phyloP scores from a whole-genome alignment of 1,140 invertebrate species.

The Thaumetopoea pityocampa region DNA sequence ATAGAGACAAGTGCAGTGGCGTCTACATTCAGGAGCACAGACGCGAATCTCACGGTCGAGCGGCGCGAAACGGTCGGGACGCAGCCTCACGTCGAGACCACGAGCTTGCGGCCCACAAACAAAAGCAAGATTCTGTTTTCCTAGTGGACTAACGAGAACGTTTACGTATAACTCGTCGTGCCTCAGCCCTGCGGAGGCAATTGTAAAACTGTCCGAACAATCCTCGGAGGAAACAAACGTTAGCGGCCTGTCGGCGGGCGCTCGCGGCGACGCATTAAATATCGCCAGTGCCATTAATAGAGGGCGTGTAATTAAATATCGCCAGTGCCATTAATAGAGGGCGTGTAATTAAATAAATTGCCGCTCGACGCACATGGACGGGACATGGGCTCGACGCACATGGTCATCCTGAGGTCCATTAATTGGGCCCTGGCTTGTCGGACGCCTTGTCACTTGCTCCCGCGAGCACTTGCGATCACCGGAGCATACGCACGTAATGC shows the following conservation, averaged over 20 bases:
- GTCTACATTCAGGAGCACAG: slow-evolving; percentile 32
- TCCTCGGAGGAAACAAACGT: slow-evolving; percentile 22
- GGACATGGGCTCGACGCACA: too few species aligned
- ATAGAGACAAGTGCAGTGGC: slow-evolving; percentile 39
- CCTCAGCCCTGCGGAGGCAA: slow-evolving; percentile 7
- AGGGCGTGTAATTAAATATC: slow-evolving; percentile 39
- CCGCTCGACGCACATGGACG: too few species aligned
- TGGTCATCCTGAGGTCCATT: too few species aligned
- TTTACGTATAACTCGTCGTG: slow-evolving; percentile 5
- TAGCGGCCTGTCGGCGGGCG: slow-evolving; percentile 16
- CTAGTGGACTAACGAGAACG: slow-evolving; percentile 6
- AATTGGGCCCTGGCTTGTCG: slow-evolving; percentile 6
- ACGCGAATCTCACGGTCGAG: slow-evolving; percentile 23
- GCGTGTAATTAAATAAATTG: slow-evolving; percentile 37
- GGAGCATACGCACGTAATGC: slow-evolving; percentile 4
- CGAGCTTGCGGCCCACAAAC: slow-evolving; percentile 12
- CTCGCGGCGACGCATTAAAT: too few species aligned
- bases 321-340: slow-evolving; percentile 38
- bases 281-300: slow-evolving; percentile 41
- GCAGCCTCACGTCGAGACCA: slow-evolving; percentile 15
- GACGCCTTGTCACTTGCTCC: slow-evolving; percentile 10
- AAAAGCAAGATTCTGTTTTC: slow-evolving; percentile 20
- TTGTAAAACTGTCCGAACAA: slow-evolving; percentile 9
- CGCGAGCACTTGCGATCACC: slow-evolving; percentile 6
- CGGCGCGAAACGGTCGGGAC: slow-evolving; percentile 18